Base-by-base conservation (phyloP, 2,888 invertebrate genomes). In the Ptilodon capucinus region DNA sequence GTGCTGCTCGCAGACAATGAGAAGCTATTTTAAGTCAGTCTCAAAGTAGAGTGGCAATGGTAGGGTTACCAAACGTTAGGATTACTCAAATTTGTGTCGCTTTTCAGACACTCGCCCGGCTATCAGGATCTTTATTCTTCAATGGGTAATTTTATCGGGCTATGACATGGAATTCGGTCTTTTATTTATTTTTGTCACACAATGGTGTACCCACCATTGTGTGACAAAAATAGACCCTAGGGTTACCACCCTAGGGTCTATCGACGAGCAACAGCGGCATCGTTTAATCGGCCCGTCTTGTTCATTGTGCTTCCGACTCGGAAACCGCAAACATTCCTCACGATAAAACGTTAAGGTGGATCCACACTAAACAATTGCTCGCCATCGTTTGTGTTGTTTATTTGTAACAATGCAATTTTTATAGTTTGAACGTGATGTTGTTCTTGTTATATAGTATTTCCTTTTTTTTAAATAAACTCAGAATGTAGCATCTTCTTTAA, bases 321-420 rank as follows among this genome's bases (percentile, higher is more conserved):
- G 77, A 78, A 79, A 81, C 80, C 80, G 64, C 80, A 81, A 70
- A 60, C 73, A 77, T 79, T 76, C 74, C 68, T 62, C 60, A 51
- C 54, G 55, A 45, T 44, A 4, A 23, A 45, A 61, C 60, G 56
- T 57, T 47, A 47, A 54, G 57, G 32, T 44, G 48, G 51, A 51
- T 57, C 60, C 52, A 61, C 60, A 63, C 51, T 44, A 49, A 51
- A 46, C 60, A 44, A 68, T 63, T 61, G 59, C 48, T 50, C 44
- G 32, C 57, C 54, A 52, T 59, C 65, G 61, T 69, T 65, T 58
- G 2, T 4, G 21, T 21, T 21, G 21, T 21, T 28, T 11, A n/a
- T 28, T n/a, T 11, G 28, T 28, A 28, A 28, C 3, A 28, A n/a
- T n/a, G 3, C 28, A 28, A 2, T 4, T 28, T 28, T 11, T 4